These are phyloP conservation scores for Hydropsyche tenuis DNA, from an alignment of 1,140 invertebrate species.

Conservation along the genomic window DNA sequence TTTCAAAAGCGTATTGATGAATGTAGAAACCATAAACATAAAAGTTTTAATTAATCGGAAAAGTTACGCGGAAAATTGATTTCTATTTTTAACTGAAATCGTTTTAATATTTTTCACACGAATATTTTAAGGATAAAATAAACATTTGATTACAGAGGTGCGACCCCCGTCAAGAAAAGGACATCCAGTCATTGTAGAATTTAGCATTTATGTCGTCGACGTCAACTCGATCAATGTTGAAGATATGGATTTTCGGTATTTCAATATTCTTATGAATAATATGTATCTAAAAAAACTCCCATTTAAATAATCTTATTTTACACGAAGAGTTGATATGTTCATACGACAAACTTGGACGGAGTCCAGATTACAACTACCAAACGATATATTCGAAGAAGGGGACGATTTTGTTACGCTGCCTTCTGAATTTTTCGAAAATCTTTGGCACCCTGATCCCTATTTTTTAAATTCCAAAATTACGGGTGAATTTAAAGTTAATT, in stretches of 20 bases:
- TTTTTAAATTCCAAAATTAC: constrained; percentile 85
- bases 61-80: too few relatives aligned
- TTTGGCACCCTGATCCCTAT: constrained; percentile 88
- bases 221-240: constrained; percentile 87
- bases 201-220: constrained; percentile 81
- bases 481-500: constrained; percentile 58
- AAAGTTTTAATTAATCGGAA: too few relatives aligned
- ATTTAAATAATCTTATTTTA: too few relatives aligned
- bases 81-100: background rate
- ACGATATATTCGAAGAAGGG: constrained; percentile 77
- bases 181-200: constrained; percentile 73
- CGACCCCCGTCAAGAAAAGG: constrained; percentile 72
- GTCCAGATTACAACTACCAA: constrained; percentile 72
- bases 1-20: too few relatives aligned
- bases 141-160: constrained; percentile 66
- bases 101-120: background rate
- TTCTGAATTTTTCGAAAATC: constrained; percentile 78
- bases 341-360: constrained; percentile 83
- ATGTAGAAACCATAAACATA: too few relatives aligned
- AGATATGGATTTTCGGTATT: constrained; percentile 85
- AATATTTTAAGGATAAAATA: background rate
- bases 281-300: background rate
- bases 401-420: constrained; percentile 81
- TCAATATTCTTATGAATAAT: constrained; percentile 14
- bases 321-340: constrained; percentile 79